phyloP scores from a whole-genome alignment of 2,797 vertebrate species.

The Pantherophis vulpinus region DNA sequence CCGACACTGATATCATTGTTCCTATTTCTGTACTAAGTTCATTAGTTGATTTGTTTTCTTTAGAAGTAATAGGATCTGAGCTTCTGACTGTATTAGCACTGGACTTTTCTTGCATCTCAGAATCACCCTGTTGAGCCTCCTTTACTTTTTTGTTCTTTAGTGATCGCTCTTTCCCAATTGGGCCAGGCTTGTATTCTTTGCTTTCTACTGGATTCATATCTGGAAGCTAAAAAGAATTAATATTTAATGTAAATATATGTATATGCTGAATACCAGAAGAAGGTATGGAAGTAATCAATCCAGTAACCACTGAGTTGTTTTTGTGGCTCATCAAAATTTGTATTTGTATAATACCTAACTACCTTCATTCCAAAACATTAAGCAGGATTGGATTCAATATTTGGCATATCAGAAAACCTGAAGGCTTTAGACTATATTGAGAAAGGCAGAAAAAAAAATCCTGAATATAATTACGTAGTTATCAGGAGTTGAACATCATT shows the following conservation, averaged over 20 bases:
- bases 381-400: neutral
- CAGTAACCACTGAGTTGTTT: neutral
- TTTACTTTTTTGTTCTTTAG: conserved; percentile 97
- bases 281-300: neutral
- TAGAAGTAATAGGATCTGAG: conserved; percentile 81
- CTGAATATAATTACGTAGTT: neutral
- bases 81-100: conserved; percentile 78
- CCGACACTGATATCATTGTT: conserved; percentile 93
- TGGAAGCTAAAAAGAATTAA: conserved; percentile 79
- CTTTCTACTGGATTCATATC: conserved; percentile 90
- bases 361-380: neutral
- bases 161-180: conserved; percentile 96
- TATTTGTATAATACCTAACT: neutral
- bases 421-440: neutral
- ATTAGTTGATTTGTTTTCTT: conserved; percentile 79
- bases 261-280: neutral
- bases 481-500: neutral
- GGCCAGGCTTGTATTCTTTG: conserved; percentile 97
- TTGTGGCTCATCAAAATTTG: neutral
- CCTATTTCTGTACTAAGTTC: conserved; percentile 91
- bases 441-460: neutral
- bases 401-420: neutral
- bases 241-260: conserved; percentile 2
- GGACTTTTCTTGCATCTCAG: conserved; percentile 85
- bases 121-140: conserved; percentile 87